Evolutionary conservation across 1,140 invertebrate species (phyloP).

Genomic region (Drosophila auraria): DNA sequence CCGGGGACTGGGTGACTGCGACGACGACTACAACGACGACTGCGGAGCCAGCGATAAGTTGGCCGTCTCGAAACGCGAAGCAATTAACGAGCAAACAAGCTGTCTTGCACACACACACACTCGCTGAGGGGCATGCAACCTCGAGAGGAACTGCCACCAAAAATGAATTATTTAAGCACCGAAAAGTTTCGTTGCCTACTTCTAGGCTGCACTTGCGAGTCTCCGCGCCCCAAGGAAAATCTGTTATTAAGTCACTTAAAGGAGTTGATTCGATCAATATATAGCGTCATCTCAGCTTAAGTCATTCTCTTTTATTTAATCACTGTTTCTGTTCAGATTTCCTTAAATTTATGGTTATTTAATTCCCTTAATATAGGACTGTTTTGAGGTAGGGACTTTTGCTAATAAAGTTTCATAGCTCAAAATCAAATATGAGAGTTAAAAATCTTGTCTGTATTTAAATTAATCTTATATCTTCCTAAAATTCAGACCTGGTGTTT

Average conservation of each 20-base stretch:
- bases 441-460: too few species aligned
- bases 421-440: too few species aligned
- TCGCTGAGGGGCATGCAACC: constrained; percentile 28
- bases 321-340: not conserved
- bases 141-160: constrained; percentile 31
- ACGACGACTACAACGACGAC: constrained; percentile 8
- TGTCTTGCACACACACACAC: constrained; percentile 26
- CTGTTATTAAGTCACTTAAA: constrained; percentile 13
- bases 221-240: not conserved
- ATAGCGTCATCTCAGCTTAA: not conserved
- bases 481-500: too few species aligned
- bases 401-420: too few species aligned
- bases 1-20: constrained; percentile 5
- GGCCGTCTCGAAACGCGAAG: constrained; percentile 46
- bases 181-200: constrained; percentile 36
- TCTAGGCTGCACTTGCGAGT: constrained; percentile 24
- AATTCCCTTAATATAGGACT: not conserved
- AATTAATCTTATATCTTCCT: too few species aligned
- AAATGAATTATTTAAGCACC: constrained; percentile 48
- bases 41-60: constrained; percentile 34
- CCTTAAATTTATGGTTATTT: not conserved
- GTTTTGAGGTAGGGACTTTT: too few species aligned
- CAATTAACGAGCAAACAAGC: constrained; percentile 61
- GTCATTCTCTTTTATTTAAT: not conserved
- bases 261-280: constrained; percentile 10